Evolutionary conservation across 2,113 vertebrate species (phyloP).

Genomic region (Catagonus wagneri): DNA sequence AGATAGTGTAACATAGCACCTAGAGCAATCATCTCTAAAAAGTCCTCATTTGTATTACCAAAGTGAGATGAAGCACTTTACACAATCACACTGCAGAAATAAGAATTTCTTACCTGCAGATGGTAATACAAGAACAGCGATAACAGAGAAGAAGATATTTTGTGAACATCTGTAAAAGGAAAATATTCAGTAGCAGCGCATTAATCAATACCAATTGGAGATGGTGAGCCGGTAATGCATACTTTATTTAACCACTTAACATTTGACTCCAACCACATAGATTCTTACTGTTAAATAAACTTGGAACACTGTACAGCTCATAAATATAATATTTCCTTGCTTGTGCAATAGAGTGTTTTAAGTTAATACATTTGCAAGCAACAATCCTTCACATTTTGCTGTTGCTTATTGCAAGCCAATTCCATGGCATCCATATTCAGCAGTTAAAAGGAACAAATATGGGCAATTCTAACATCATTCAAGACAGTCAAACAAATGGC

Average conservation of each 20-base stretch:
- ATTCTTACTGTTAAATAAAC: slow-evolving; percentile 67
- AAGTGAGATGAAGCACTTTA: slow-evolving; percentile 51
- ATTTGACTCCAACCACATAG: slow-evolving; percentile 72
- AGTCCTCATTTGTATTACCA: slow-evolving; percentile 51
- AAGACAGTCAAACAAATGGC: slow-evolving; percentile 24
- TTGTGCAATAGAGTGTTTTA: slow-evolving; percentile 75
- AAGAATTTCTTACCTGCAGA: slow-evolving; percentile 59
- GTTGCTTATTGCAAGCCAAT: slow-evolving; percentile 18
- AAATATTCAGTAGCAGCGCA: slow-evolving; percentile 1
- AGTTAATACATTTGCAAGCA: slow-evolving; percentile 70
- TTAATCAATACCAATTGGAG: slow-evolving; percentile 68
- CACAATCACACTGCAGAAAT: not conserved
- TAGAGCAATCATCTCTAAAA: slow-evolving; percentile 50
- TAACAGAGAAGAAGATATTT: slow-evolving; percentile 51
- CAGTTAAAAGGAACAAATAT: slow-evolving; percentile 57
- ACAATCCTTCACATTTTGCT: slow-evolving; percentile 60
- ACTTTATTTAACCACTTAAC: slow-evolving; percentile 74
- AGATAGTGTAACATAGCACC: not conserved
- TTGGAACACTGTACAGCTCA: slow-evolving; percentile 47
- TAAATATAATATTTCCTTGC: slow-evolving; percentile 67
- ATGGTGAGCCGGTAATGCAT: slow-evolving; percentile 36
- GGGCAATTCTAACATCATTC: not conserved
- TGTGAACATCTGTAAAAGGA: slow-evolving; percentile 15
- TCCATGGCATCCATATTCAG: slow-evolving; percentile 35
- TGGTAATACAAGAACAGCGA: not conserved